phyloP scores from a whole-genome alignment of 2,888 invertebrate species.

The Falcaria lacertinaria region DNA sequence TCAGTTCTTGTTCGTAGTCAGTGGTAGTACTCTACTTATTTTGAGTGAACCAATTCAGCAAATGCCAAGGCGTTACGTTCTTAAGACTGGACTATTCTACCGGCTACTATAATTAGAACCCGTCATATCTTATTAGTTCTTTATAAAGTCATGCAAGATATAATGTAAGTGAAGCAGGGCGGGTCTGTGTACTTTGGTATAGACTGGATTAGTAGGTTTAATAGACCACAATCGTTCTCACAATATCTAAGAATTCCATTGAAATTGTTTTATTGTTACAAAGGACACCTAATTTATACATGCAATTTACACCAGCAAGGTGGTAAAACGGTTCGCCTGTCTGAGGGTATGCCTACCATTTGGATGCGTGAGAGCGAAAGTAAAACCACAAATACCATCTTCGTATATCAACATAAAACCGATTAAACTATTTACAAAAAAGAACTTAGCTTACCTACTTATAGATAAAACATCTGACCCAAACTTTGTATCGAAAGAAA shows the following conservation, averaged over 20 bases:
- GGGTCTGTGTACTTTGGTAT: slow-evolving; percentile 4
- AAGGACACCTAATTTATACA: no score
- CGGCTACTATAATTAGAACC: slow-evolving; percentile 36
- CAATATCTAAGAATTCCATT: slow-evolving; percentile 21
- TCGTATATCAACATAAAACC: no score
- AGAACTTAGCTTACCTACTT: no score
- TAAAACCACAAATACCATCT: no score
- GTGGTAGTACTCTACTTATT: slow-evolving; percentile 27
- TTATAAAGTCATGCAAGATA: slow-evolving; percentile 2
- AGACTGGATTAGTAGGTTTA: slow-evolving; percentile 19
- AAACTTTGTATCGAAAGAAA: no score
- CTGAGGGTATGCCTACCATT: no score
- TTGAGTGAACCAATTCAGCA: slow-evolving; percentile 41
- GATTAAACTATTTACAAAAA: no score
- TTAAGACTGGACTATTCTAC: slow-evolving; percentile 37
- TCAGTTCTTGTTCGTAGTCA: slow-evolving; percentile 40
- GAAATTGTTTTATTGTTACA: slow-evolving; percentile 28
- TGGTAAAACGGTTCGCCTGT: no score
- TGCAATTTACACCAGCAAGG: no score
- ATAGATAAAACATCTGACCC: no score
- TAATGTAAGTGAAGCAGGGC: slow-evolving; percentile 6
- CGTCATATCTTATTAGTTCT: slow-evolving; percentile 3
- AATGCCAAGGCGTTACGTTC: slow-evolving; percentile 65
- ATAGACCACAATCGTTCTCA: slow-evolving; percentile 32
- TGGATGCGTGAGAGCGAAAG: no score